A percentile compares a stretch with the other conserved stretches of the same genome.
Evolutionary conservation across 2,113 vertebrate species (phyloP).

Genomic region (Macaca fascicularis): DNA sequence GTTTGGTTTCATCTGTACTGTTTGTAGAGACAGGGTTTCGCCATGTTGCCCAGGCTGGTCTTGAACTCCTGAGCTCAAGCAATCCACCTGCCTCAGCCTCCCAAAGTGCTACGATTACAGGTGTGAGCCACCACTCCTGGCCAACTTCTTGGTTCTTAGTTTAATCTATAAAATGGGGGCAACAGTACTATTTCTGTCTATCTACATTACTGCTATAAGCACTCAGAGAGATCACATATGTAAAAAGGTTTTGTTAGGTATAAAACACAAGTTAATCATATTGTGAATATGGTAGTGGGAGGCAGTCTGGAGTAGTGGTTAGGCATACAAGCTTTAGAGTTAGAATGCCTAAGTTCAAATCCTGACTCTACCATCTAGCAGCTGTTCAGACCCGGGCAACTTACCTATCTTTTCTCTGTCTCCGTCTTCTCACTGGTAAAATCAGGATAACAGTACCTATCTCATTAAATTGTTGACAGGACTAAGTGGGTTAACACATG

Average conservation of each 20-base stretch:
- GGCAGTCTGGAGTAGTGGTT: not conserved
- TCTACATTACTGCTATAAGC: not conserved
- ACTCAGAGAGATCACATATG: not conserved
- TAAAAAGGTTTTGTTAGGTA: not conserved
- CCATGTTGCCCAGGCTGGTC: no score
- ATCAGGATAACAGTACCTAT: not conserved
- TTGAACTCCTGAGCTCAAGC: no score
- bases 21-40: no score
- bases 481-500: not conserved
- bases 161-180: not conserved
- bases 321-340: not conserved
- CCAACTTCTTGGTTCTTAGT: not conserved
- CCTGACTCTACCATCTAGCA: not conserved
- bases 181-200: not conserved
- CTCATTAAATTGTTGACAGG: not conserved
- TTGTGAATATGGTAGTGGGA: not conserved
- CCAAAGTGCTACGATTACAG: no score
- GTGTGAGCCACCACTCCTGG: no score
- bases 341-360: not conserved
- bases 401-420: not conserved
- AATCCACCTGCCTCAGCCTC: no score
- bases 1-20: no score
- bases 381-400: not conserved
- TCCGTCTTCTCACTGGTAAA: constrained; percentile 35
- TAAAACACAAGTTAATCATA: not conserved